Base-by-base conservation (phyloP, 2,888 invertebrate genomes). In the Spodoptera exigua region DNA sequence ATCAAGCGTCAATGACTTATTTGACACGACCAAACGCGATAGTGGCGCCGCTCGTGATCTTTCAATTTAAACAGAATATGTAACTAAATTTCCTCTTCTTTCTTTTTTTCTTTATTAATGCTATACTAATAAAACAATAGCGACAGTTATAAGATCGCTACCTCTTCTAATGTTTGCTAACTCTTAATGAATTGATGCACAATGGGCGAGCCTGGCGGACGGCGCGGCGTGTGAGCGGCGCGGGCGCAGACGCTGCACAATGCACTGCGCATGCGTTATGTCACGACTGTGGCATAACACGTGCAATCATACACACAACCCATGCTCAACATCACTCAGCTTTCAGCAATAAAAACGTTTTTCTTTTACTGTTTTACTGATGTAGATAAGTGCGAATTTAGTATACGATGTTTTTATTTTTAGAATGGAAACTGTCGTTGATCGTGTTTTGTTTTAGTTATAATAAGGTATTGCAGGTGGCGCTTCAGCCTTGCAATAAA, bases 201-300 rank as follows among this genome's bases (percentile, higher is more conserved):
- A 85, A 85, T 82, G 74, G 66, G 68, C n/a, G 73, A 49, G 57
- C 59, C 41, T 34, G 66, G 54, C 67, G 47, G 58, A 61, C 65
- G 57, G 43, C 36, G 40, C 58, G 47, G 52, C 79, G 74, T 76
- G 74, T 78, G 76, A 78, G 59, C 64, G 62, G 76, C 70, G 78
- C 76, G 63, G 55, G 70, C 80, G 77, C 75, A 66, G 46, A 65
- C 78, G 77, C 71, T 70, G 66, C 76, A 79, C 80, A 80, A 79
- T 79, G 71, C 82, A 74, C 75, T 61, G 66, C 60, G 58, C 76
- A 68, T 67, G 66, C 62, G 81, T 87, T 87, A 88, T 82, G 78
- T 86, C 87, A 86, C 80, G 76, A 80, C 68, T 71, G 70, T 85
- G 76, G 72, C 79, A 83, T 85, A 87, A 86, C 81, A 70, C 56